A percentile compares a stretch with the other conserved stretches of the same genome.
Conservation (phyloP, 2,113 vertebrate genomes). For the Theropithecus gelada region DNA sequence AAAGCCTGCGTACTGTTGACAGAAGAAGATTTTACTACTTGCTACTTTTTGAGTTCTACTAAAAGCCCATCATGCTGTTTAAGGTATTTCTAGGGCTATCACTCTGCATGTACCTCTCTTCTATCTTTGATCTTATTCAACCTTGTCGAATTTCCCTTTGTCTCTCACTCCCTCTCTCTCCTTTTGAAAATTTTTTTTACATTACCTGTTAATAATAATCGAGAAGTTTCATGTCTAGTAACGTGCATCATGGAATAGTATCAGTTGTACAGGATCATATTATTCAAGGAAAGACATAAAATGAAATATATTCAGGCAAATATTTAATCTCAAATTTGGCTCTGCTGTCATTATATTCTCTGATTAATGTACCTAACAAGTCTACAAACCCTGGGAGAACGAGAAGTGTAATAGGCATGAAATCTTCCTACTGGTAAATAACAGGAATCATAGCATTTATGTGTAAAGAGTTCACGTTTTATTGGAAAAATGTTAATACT, state of each 20-base stretch:
- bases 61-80: background rate
- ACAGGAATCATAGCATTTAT: background rate
- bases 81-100: background rate
- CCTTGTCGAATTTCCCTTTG: background rate
- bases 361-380: background rate
- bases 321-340: constrained; percentile 8
- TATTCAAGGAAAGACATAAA: background rate
- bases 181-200: background rate
- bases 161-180: background rate
- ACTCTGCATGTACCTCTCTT: background rate
- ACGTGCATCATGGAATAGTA: background rate
- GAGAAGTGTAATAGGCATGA: background rate
- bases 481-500: constrained; percentile 50
- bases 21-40: background rate
- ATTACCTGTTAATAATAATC: background rate
- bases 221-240: background rate
- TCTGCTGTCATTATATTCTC: background rate
- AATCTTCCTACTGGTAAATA: background rate
- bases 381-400: background rate
- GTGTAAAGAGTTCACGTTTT: constrained; percentile 20
- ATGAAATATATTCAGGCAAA: background rate
- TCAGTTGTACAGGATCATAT: background rate
- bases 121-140: background rate
- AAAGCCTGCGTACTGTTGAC: background rate
- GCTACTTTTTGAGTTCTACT: background rate